Evolutionary conservation across 2,888 invertebrate genomes (phyloP).

Genomic region (Drosophila atroscutellata): DNA sequence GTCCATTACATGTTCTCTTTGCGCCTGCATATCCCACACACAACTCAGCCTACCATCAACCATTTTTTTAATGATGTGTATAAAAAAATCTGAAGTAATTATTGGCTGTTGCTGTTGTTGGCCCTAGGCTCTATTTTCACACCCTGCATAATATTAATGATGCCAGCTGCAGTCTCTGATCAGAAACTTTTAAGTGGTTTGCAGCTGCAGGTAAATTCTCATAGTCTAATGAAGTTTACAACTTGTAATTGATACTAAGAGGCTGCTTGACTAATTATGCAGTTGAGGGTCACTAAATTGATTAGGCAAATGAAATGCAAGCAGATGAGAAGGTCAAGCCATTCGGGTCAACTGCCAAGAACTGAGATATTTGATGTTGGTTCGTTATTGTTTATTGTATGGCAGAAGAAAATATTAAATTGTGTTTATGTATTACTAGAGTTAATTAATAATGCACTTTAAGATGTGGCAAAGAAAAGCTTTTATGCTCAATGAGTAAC

Average conservation of each 20-base stretch:
- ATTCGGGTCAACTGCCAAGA: conserved; percentile 20
- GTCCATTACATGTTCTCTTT: conserved; percentile 25
- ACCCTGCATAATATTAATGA: conserved; percentile 17
- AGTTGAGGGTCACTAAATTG: conserved; percentile 42
- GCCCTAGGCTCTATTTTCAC: conserved; percentile 5
- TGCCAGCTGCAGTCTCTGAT: conserved; percentile 12
- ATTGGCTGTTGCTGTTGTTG: conserved; percentile 21
- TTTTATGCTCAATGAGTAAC: neutral
- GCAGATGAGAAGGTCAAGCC: conserved; percentile 34
- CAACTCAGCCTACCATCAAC: conserved; percentile 16
- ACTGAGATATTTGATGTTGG: neutral
- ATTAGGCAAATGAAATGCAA: conserved; percentile 39
- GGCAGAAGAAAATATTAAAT: neutral
- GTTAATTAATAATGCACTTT: neutral
- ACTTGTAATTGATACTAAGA: conserved; percentile 51
- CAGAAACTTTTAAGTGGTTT: conserved; percentile 10
- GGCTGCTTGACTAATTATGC: conserved; percentile 55
- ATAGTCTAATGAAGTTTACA: conserved; percentile 12
- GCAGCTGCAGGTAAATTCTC: conserved; percentile 25
- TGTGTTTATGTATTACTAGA: neutral
- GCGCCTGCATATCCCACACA: conserved; percentile 8
- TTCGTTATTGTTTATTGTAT: conserved; percentile 1
- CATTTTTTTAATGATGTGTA: conserved; percentile 43
- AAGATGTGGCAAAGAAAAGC: neutral
- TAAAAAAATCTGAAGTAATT: conserved; percentile 15